Evolutionary conservation across 1,140 invertebrate genomes (phyloP), one percentile per base, ranked within the genome.

Genomic region (Bombus consobrinus): DNA sequence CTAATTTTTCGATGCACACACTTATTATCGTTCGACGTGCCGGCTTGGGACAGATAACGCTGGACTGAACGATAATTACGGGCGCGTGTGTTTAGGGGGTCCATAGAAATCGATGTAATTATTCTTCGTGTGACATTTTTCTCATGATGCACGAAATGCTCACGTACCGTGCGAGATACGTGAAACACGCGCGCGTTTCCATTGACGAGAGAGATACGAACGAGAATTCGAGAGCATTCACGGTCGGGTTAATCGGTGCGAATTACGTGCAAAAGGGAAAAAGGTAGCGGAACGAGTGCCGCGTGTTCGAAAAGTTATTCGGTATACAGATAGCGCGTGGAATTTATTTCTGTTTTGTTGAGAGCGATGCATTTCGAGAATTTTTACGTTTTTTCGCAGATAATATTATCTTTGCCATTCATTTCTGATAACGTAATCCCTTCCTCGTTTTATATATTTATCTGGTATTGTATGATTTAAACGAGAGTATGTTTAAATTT

Each of bases 81-180:
- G 28, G 34, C 32, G 32, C 53, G 10, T 32, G 28, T 32, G 66
- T 79, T 71, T 13, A 53, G 76, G 76, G 68, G 72, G 15, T 12
- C 9, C 28, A n/a, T 59, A 72, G 28, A 47, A 72, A 80, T 80
- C 83, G 53, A 72, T 80, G 53, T 77, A 53, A 80, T 85, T 85
- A 85, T 80, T 85, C 57, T 37, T 85, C 28, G 34, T 13, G 25
- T 80, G 76, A 59, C 83, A 32, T 64, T 80, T 85, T 80, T 84
- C 66, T 15, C 68, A 53, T 84, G 75, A 72, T 32, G 41, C 18
- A 22, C 9, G 68, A 37, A 59, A 79, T 43, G 62, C 18, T 22
- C 34, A 57, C 37, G 72, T 72, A 72, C 5, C 25, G 34, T n/a
- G 34, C 25, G 25, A 4, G 75, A 64, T 41, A 64, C 59, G 37